These are phyloP conservation scores for Heteropelma amictum DNA, from an alignment of 2,888 invertebrate genomes.

Conservation along the genomic window DNA sequence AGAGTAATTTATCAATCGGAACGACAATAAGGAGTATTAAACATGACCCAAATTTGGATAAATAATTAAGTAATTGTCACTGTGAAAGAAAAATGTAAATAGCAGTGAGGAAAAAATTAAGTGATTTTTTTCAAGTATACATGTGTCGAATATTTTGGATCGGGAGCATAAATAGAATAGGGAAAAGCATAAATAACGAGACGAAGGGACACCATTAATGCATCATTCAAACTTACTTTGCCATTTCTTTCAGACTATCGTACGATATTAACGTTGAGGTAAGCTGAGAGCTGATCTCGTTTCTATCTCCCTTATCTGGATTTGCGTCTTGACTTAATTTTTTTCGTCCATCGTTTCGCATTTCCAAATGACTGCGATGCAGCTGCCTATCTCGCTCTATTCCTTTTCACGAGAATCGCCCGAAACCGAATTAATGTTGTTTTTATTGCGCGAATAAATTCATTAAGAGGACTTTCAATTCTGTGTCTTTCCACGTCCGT, in stretches of 20 bases:
- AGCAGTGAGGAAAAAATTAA: slow-evolving; percentile 12
- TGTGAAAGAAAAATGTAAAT: slow-evolving; percentile 3
- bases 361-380: slow-evolving; percentile 26
- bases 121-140: neutral
- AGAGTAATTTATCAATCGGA: too few species aligned
- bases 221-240: slow-evolving; percentile 49
- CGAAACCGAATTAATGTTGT: slow-evolving; percentile 54
- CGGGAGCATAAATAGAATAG: neutral
- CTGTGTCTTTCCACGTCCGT: neutral
- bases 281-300: slow-evolving; percentile 22
- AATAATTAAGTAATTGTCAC: neutral
- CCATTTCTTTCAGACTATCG: slow-evolving; percentile 24
- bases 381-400: neutral
- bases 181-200: slow-evolving; percentile 17
- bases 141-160: slow-evolving; percentile 7
- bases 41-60: neutral
- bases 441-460: slow-evolving; percentile 52
- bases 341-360: slow-evolving; percentile 15
- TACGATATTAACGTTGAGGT: slow-evolving; percentile 45
- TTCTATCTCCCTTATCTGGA: slow-evolving; percentile 31
- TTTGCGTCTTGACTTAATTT: slow-evolving; percentile 17
- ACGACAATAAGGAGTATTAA: slow-evolving; percentile 3
- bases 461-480: slow-evolving; percentile 48
- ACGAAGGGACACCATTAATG: slow-evolving; percentile 45
- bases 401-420: slow-evolving; percentile 22